These are phyloP conservation scores for Pseudolycoriella hygida DNA, from an alignment of 2,888 invertebrate species.

Conservation along the genomic window DNA sequence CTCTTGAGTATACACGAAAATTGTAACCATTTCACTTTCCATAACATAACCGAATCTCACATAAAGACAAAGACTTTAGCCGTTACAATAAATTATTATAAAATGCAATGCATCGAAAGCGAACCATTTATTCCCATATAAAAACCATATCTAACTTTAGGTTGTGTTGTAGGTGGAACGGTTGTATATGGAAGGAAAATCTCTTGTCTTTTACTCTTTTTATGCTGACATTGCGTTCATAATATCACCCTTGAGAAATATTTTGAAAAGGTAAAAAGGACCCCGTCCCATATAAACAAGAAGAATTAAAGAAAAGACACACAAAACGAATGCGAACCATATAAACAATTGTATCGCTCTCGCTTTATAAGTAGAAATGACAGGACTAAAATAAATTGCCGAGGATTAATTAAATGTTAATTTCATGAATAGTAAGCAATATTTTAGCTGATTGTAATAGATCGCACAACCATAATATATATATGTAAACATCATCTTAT, in stretches of 20 bases:
- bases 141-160: too few relatives aligned
- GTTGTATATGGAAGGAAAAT: neutral
- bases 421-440: constrained; percentile 1
- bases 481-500: neutral
- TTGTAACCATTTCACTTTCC: too few relatives aligned
- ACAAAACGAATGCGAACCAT: neutral
- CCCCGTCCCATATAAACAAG: neutral
- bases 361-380: constrained; percentile 1
- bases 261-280: too few relatives aligned
- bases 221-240: constrained; percentile 1
- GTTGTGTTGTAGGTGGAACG: too few relatives aligned
- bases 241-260: neutral
- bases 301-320: neutral
- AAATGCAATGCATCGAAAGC: too few relatives aligned
- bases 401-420: constrained; percentile 4
- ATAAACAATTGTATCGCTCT: neutral
- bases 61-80: too few relatives aligned
- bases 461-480: neutral
- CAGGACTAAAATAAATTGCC: constrained; percentile 3
- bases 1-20: too few relatives aligned
- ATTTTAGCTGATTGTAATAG: constrained; percentile 1
- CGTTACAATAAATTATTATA: too few relatives aligned
- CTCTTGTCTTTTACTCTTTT: neutral
- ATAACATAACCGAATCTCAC: too few relatives aligned
- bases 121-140: too few relatives aligned